Conservation (phyloP, 1,140 invertebrate genomes). For the Bactericera cockerelli region DNA sequence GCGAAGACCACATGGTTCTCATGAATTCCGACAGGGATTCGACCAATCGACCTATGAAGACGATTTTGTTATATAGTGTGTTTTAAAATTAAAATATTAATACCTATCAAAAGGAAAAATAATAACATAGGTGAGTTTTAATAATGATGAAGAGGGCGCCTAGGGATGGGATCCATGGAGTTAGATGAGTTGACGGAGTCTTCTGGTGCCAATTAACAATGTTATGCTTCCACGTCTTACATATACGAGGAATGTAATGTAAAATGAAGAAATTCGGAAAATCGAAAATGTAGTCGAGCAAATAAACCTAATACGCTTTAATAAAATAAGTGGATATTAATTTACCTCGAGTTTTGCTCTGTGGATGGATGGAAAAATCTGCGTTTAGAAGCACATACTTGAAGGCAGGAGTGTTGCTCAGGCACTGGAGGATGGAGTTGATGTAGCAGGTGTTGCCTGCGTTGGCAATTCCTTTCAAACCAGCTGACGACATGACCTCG, state of each 20-base stretch:
- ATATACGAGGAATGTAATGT: too few relatives aligned
- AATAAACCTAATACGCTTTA: too few relatives aligned
- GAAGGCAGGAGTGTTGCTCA: conserved; percentile 70
- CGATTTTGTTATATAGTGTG: neutral
- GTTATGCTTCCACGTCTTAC: too few relatives aligned
- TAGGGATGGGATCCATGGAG: too few relatives aligned
- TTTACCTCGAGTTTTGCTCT: conserved; percentile 39
- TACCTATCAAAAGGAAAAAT: too few relatives aligned
- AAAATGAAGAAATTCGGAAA: too few relatives aligned
- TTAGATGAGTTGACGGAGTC: too few relatives aligned
- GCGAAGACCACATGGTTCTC: neutral
- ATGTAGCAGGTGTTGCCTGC: conserved; percentile 58
- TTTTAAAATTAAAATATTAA: neutral
- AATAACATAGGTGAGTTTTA: too few relatives aligned
- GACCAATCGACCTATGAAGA: neutral
- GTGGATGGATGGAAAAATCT: conserved; percentile 27
- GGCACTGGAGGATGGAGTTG: conserved; percentile 89
- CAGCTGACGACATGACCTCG: neutral
- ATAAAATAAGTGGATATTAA: too few relatives aligned
- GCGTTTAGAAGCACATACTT: conserved; percentile 60
- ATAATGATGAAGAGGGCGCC: too few relatives aligned
- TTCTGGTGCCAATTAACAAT: too few relatives aligned
- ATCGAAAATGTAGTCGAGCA: too few relatives aligned
- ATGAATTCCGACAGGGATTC: neutral
- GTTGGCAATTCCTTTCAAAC: conserved; percentile 17